These are phyloP conservation scores for Pontoporia blainvillei DNA, from an alignment of 2,113 vertebrate species.

Conservation along the genomic window DNA sequence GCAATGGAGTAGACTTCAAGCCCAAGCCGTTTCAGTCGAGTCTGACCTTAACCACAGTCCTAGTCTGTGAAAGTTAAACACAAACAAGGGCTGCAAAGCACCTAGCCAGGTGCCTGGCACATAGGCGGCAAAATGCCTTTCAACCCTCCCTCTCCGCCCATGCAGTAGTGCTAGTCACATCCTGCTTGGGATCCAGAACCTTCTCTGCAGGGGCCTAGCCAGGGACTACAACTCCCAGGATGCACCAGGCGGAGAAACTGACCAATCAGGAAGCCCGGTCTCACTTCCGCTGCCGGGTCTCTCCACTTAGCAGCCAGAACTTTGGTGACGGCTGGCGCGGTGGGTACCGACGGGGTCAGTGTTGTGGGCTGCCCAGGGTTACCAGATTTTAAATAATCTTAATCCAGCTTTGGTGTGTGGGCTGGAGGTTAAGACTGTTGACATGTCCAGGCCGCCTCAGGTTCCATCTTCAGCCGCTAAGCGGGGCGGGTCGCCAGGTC, in stretches of 20 bases:
- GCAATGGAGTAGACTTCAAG: background rate
- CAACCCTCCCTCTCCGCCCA: no score
- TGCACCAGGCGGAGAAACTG: background rate
- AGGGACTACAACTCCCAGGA: constrained; percentile 37
- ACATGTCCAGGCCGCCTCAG: background rate
- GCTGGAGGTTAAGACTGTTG: background rate
- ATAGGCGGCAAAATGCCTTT: accelerated
- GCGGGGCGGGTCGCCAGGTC: accelerated
- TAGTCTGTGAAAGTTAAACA: background rate
- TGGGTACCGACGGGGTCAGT: accelerated
- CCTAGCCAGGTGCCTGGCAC: no score
- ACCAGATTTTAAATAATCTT: no score
- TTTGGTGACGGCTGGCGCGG: accelerated
- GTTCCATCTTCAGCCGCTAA: accelerated
- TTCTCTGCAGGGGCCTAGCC: accelerated
- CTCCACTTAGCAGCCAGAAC: accelerated
- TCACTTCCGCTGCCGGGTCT: accelerated
- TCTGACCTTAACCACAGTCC: background rate
- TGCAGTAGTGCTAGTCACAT: accelerated
- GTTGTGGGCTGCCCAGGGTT: background rate
- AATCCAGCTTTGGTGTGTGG: no score
- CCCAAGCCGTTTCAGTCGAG: no score
- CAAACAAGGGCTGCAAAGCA: background rate
- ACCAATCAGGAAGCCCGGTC: constrained; percentile 9
- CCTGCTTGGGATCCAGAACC: background rate